A percentile compares a stretch with the other conserved stretches of the same genome.
phyloP scores from a whole-genome alignment of 2,888 invertebrate species.

The Frankliniella fusca region DNA sequence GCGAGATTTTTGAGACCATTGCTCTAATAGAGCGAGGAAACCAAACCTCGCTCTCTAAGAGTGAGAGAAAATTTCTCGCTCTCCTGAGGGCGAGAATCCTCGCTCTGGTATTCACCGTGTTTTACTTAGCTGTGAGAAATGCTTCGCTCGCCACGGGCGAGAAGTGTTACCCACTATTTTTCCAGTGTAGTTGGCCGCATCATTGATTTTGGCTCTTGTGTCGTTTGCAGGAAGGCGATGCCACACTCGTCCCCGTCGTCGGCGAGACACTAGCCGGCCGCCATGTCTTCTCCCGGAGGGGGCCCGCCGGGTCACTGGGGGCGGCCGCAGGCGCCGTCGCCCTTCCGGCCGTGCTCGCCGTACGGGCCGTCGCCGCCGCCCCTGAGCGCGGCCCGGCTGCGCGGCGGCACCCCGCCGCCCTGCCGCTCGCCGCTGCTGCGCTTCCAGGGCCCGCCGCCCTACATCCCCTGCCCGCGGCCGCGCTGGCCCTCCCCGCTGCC shows the following conservation, averaged over 20 bases:
- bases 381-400: conserved; percentile 58
- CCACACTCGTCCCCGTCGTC: conserved; percentile 39
- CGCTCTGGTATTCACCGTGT: no score
- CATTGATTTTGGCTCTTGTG: not conserved
- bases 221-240: conserved; percentile 5
- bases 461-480: conserved; percentile 62
- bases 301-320: conserved; percentile 47
- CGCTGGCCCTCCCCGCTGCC: conserved; percentile 59
- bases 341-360: conserved; percentile 70
- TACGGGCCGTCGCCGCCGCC: conserved; percentile 74
- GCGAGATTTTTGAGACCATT: no score
- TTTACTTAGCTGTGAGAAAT: no score
- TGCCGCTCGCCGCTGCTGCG: conserved; percentile 35
- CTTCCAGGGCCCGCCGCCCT: conserved; percentile 45
- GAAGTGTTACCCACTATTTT: not conserved
- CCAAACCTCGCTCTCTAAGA: no score
- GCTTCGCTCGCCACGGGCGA: no score
- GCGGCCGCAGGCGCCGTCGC: conserved; percentile 58
- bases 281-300: conserved; percentile 46
- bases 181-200: not conserved
- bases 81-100: no score
- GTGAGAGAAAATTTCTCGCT: no score
- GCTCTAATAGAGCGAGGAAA: no score
- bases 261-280: conserved; percentile 46
- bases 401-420: conserved; percentile 40